Percentiles rank a stretch among this genome's conserved stretches.
Conservation (phyloP, 2,797 vertebrate genomes). For the Melanotaenia nigrans region DNA sequence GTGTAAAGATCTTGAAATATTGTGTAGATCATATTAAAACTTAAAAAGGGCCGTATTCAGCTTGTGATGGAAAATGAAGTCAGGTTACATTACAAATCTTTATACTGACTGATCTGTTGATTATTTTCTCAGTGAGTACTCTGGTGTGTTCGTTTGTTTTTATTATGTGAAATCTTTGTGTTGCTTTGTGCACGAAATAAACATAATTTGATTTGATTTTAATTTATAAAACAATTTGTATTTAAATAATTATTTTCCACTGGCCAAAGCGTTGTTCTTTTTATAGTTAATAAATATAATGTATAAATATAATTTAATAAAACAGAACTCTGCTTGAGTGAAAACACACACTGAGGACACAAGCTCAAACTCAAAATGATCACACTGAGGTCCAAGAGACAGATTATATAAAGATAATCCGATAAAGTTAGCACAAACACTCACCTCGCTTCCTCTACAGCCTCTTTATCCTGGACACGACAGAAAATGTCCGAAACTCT, state of each 20-base stretch:
- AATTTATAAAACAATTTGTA: background rate
- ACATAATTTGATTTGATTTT: background rate
- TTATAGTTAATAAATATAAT: background rate
- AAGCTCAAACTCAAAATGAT: slow-evolving; percentile 8
- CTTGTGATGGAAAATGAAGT: background rate
- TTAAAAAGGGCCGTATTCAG: background rate
- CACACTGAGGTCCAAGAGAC: slow-evolving; percentile 18
- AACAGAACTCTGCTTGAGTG: background rate
- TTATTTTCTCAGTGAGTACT: background rate
- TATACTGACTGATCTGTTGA: background rate
- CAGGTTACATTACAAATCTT: background rate
- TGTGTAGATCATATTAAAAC: background rate
- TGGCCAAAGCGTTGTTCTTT: background rate
- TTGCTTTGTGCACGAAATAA: too few relatives aligned
- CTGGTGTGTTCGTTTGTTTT: too few relatives aligned
- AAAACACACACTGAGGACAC: background rate
- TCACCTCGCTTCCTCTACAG: slow-evolving; percentile 54
- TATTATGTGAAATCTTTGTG: too few relatives aligned
- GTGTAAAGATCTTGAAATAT: background rate
- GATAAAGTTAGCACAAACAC: slow-evolving; percentile 59
- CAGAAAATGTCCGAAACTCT: background rate
- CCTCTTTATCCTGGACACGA: slow-evolving; percentile 9
- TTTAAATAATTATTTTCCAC: background rate
- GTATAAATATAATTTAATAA: background rate
- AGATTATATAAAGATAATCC: slow-evolving; percentile 67